These are phyloP conservation scores for Acleris sparsana DNA, from an alignment of 2,888 invertebrate genomes.

Conservation along the genomic window DNA sequence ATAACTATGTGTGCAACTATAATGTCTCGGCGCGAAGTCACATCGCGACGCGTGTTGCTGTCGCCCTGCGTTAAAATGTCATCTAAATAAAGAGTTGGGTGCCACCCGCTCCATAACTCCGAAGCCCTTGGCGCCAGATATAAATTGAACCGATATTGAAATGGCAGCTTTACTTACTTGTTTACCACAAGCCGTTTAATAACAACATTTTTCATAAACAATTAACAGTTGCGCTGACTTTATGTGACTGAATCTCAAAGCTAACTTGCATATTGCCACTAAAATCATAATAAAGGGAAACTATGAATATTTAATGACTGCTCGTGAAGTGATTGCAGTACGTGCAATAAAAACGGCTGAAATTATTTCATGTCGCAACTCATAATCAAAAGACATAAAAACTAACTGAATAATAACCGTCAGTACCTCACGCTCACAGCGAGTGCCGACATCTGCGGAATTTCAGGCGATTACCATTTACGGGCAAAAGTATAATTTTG, in stretches of 20 bases:
- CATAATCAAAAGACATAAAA: background rate
- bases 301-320: too few species aligned
- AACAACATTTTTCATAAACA: background rate
- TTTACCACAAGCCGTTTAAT: constrained; percentile 3
- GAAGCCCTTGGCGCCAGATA: constrained; percentile 50
- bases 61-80: constrained; percentile 11
- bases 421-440: background rate
- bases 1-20: constrained; percentile 57
- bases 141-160: constrained; percentile 63
- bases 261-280: too few species aligned
- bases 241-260: too few species aligned
- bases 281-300: too few species aligned
- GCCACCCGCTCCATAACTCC: constrained; percentile 26
- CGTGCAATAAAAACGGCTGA: too few species aligned
- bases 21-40: constrained; percentile 28
- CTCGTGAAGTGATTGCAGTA: too few species aligned
- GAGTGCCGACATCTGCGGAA: constrained; percentile 2
- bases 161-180: constrained; percentile 58
- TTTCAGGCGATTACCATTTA: constrained; percentile 17
- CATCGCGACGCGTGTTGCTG: constrained; percentile 26
- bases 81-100: constrained; percentile 19
- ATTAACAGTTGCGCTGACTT: too few species aligned
- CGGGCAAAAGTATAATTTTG: constrained; percentile 23
- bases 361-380: background rate
- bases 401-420: constrained; percentile 1